These are phyloP conservation scores for Yponomeuta cagnagella DNA, from an alignment of 2,888 invertebrate species.

Conservation along the genomic window DNA sequence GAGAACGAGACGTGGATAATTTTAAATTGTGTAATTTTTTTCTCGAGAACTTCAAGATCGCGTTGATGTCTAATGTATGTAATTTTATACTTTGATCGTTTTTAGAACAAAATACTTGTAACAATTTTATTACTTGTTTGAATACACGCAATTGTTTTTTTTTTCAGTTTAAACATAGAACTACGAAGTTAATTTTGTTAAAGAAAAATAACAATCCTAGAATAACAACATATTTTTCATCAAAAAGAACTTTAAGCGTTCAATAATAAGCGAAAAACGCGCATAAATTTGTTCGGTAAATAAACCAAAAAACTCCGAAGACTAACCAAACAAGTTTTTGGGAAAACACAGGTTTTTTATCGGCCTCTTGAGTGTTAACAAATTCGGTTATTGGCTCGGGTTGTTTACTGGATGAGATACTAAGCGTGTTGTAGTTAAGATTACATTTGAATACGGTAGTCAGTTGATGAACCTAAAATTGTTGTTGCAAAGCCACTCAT, in stretches of 20 bases:
- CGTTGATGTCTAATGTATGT: slow-evolving; percentile 14
- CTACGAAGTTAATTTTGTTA: background rate
- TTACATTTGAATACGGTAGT: background rate
- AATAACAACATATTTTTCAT: background rate
- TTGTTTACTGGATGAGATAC: background rate
- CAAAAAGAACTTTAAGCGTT: slow-evolving; percentile 4
- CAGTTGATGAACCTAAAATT: too few species aligned
- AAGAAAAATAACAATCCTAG: background rate
- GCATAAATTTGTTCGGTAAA: background rate
- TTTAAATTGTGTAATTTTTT: background rate
- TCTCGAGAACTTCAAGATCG: background rate
- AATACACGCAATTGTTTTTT: background rate
- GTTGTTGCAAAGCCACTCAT: too few species aligned
- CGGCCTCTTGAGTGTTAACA: background rate
- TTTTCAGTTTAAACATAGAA: background rate
- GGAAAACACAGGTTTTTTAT: slow-evolving; percentile 20
- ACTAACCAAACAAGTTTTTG: slow-evolving; percentile 22
- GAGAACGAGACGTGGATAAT: background rate
- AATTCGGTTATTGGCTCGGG: background rate
- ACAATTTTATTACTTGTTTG: background rate
- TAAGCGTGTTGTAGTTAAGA: background rate
- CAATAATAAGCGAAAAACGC: background rate
- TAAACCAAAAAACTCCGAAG: slow-evolving; percentile 22
- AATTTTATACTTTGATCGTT: background rate
- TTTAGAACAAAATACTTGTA: background rate